Base-by-base conservation (phyloP, 2,113 vertebrate genomes). In the Oryzias woworae region DNA sequence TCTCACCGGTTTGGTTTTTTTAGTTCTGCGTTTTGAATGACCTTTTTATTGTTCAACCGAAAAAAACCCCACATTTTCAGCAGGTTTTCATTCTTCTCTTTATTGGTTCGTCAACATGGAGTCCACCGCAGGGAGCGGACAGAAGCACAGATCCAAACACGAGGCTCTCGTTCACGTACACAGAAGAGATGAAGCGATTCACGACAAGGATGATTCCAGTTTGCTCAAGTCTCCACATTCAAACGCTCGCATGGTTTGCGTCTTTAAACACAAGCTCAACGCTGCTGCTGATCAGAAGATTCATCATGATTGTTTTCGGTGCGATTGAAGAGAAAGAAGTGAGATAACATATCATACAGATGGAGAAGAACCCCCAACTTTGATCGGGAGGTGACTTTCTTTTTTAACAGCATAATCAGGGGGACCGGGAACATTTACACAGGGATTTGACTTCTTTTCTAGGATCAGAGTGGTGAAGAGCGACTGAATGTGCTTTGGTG, bases 191-290 rank as follows among this genome's bases (percentile, higher is more conserved):
- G 81, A 68, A 81, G 81, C 71, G 24, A 76, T 79, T 85, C 87
- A 87, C 80, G 84, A 68, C 81, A 47, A 86, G 77, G 76, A 84
- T 70, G 68, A 81, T 83, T 94, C 94, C 92, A 93, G 93, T 88
- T 82, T 69, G 78, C 80, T 82, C 87, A 75, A 74, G 80, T 80
- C 90, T 92, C 91, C 86, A 83, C 75, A 90, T 89, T 62, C 69
- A 78, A 61, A 36, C 47, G 28, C 46, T 49, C 49, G 91, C 88
- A 91, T 92, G 81, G 91, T 90, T 88, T 43, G 89, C 89, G 90
- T 90, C 87, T 88, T 87, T 85, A 92, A 95, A 94, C 93, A 94
- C 90, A 94, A 90, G 66, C 89, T 93, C 89, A 92, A 93, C 87
- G 82, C 86, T 84, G 88, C 87, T 87, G 90, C 80, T 87, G 90